Evolutionary conservation across 2,113 vertebrate species (phyloP), one percentile per base, ranked within the genome.

Genomic region (Calyptommatus sinebrachiatus): DNA sequence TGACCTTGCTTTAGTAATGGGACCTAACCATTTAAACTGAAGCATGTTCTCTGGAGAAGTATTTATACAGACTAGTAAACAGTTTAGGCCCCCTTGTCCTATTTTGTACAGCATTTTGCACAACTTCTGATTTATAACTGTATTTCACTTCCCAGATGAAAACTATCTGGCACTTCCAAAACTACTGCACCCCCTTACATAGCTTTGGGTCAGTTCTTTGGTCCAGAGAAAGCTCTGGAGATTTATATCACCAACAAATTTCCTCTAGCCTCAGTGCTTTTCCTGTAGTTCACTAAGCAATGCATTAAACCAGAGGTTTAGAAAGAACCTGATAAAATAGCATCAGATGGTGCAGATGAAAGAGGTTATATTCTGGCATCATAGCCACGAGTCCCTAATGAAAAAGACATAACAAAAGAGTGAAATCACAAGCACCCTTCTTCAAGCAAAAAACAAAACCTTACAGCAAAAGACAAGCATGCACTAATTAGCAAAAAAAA

Each of bases 271-370:
- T 11, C 5, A 9, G 0, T 28, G 12, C 26, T 7, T 2, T 0
- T 1, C 18, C 0, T 79, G 73, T 48, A 57, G 14, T 20, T 46
- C 21, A 79, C 50, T 79, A 80, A 21, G 48, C 29, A 66, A 78
- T 84, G n/a, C 45, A 73, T 7, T 87, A 48, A 48, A 35, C 35
- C 77, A 67, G 68, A 18, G 31, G 14, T 12, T 81, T 88, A 73
- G 79, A 22, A 74, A 57, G 4, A 73, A 65, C 24, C 9, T 79
- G 72, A 71, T 35, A 79, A 22, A 79, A 69, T 16, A 50, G 45
- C 10, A 77, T 62, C 77, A 83, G 46, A 0, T 48, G 0, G 2
- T 72, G 8, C 6, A 63, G 1, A 57, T 31, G 10, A 69, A 76
- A 83, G 4, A 76, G 5, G 0, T 0, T 67, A 26, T 14, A 75